Percentiles rank a stretch among this genome's conserved stretches.
Evolutionary conservation across 2,797 vertebrate species (phyloP).

Genomic region (Manis javanica): DNA sequence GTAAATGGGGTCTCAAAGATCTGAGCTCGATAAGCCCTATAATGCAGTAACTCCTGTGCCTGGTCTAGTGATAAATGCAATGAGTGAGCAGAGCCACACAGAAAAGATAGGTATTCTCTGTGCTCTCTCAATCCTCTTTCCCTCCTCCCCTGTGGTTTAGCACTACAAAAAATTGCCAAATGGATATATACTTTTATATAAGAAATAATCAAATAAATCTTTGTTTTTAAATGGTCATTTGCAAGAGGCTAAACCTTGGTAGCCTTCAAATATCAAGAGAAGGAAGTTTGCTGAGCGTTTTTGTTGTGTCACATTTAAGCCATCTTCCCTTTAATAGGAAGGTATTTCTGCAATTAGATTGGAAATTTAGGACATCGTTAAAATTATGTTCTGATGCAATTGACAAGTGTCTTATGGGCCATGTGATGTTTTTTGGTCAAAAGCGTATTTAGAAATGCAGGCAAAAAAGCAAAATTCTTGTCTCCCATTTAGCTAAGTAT

Average conservation of each 20-base stretch:
- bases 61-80: conserved; percentile 47
- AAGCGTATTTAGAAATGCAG: conserved; percentile 19
- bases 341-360: background rate
- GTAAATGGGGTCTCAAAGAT: conserved; percentile 66
- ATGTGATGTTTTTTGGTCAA: background rate
- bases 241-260: background rate
- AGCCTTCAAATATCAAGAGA: background rate
- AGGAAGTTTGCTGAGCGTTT: background rate
- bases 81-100: conserved; percentile 51
- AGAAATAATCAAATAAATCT: background rate
- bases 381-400: conserved; percentile 13
- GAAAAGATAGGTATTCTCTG: background rate
- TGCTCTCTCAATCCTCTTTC: background rate
- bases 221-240: conserved; percentile 5
- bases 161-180: background rate
- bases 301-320: background rate
- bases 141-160: background rate
- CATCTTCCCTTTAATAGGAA: background rate
- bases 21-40: conserved; percentile 72
- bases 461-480: background rate
- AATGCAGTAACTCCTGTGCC: conserved; percentile 50
- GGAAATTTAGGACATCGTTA: conserved; percentile 45
- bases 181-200: background rate
- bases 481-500: background rate
- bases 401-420: background rate